Percentiles rank a stretch among this genome's conserved stretches.
Conservation (phyloP, 2,888 invertebrate genomes). For the Blera fallax region DNA sequence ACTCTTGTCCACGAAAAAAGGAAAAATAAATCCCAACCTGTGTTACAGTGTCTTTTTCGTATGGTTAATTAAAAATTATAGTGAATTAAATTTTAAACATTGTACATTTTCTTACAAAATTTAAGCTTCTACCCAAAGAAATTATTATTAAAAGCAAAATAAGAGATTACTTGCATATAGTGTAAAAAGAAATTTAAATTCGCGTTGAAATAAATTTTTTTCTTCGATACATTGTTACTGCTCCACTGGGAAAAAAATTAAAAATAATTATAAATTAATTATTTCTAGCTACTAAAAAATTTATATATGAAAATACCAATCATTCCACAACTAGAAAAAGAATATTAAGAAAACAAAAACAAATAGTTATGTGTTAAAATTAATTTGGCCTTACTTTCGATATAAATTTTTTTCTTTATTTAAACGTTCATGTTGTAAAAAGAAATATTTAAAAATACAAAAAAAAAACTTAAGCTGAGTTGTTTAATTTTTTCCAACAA, state of each 20-base stretch:
- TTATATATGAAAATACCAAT: constrained; percentile 48
- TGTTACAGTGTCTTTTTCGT: constrained; percentile 73
- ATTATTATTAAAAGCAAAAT: constrained; percentile 40
- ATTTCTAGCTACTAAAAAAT: constrained; percentile 48
- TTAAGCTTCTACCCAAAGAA: constrained; percentile 67
- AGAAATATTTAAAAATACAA: constrained; percentile 1
- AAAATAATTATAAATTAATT: constrained; percentile 28
- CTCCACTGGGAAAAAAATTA: constrained; percentile 42
- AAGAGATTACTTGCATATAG: constrained; percentile 57
- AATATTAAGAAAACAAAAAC: neutral
- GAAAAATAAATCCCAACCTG: constrained; percentile 54
- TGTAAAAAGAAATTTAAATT: constrained; percentile 59
- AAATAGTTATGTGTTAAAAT: constrained; percentile 29
- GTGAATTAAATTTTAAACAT: constrained; percentile 46
- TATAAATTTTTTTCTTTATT: neutral
- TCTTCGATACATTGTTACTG: constrained; percentile 53
- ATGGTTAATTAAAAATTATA: constrained; percentile 65
- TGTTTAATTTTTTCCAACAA: constrained; percentile 22
- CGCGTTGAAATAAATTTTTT: constrained; percentile 55
- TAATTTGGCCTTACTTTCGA: constrained; percentile 67
- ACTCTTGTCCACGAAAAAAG: constrained; percentile 7
- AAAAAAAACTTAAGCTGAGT: constrained; percentile 47
- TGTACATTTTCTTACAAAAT: constrained; percentile 69
- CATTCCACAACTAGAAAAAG: constrained; percentile 61
- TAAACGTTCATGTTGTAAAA: constrained; percentile 43